A percentile compares a stretch with the other conserved stretches of the same genome.
phyloP scores from a whole-genome alignment of 1,140 invertebrate species.

The Meloidogyne floridensis region DNA sequence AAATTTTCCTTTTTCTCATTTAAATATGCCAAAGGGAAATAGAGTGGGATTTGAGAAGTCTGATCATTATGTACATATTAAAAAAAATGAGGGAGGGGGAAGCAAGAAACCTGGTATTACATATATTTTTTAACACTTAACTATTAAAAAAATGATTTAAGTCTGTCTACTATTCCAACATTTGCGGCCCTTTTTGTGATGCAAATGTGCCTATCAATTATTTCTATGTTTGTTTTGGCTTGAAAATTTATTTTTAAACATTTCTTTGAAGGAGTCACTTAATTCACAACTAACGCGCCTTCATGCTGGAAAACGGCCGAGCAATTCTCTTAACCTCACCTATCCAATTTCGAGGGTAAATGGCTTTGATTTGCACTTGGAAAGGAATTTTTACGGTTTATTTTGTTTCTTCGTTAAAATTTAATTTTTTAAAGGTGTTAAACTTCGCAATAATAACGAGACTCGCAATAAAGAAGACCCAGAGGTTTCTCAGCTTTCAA shows the following conservation, averaged over 20 bases:
- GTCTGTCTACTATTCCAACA: constrained; percentile 48
- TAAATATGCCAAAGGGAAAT: too few species aligned
- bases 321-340: constrained; percentile 30
- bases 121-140: not conserved
- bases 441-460: not conserved
- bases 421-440: not conserved
- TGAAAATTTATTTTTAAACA: not conserved
- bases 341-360: constrained; percentile 57
- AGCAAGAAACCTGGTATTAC: too few species aligned
- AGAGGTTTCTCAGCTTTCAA: not conserved
- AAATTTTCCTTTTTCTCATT: too few species aligned
- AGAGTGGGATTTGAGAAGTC: too few species aligned
- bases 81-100: too few species aligned
- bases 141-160: not conserved
- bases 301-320: constrained; percentile 20
- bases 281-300: constrained; percentile 11
- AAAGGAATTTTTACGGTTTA: constrained; percentile 59
- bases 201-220: constrained; percentile 38
- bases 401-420: not conserved
- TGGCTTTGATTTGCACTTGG: constrained; percentile 57
- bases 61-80: too few species aligned
- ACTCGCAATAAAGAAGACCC: not conserved
- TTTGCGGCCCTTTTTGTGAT: constrained; percentile 61
- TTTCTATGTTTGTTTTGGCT: constrained; percentile 36
- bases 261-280: constrained; percentile 21